phyloP scores from a whole-genome alignment of 2,888 invertebrate genomes.

The Ochropleura leucogaster region DNA sequence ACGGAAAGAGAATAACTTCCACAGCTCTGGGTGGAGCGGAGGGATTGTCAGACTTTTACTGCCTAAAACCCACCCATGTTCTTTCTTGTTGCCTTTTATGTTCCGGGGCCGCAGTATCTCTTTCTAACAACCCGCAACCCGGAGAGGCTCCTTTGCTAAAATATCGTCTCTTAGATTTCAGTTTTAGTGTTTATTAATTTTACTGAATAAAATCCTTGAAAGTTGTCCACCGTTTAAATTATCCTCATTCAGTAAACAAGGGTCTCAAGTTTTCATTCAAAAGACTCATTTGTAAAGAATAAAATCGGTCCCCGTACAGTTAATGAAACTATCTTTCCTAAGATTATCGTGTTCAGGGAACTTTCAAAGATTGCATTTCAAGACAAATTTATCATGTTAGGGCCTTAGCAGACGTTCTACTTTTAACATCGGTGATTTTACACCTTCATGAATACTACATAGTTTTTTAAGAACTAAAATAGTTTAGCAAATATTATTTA shows the following conservation, averaged over 20 bases:
- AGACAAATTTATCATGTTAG: background rate
- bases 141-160: background rate
- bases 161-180: background rate
- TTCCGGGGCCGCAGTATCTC: too few species aligned
- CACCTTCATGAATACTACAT: background rate
- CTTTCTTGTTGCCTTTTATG: too few species aligned
- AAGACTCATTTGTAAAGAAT: background rate
- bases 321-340: constrained; percentile 13
- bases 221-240: background rate
- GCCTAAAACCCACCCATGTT: too few species aligned
- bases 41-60: too few species aligned
- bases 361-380: constrained; percentile 10
- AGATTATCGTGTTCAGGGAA: constrained; percentile 4
- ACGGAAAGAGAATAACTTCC: background rate
- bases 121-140: too few species aligned
- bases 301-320: constrained; percentile 9
- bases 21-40: too few species aligned
- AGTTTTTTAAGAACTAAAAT: background rate
- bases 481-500: too few species aligned
- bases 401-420: background rate
- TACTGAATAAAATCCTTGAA: background rate
- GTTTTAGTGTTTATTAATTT: background rate
- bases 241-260: background rate
- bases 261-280: background rate
- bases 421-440: background rate